A percentile compares a stretch with the other conserved stretches of the same genome.
phyloP scores from a whole-genome alignment of 92 coral and sea anemone genomes.

The Meandrina meandrites region DNA sequence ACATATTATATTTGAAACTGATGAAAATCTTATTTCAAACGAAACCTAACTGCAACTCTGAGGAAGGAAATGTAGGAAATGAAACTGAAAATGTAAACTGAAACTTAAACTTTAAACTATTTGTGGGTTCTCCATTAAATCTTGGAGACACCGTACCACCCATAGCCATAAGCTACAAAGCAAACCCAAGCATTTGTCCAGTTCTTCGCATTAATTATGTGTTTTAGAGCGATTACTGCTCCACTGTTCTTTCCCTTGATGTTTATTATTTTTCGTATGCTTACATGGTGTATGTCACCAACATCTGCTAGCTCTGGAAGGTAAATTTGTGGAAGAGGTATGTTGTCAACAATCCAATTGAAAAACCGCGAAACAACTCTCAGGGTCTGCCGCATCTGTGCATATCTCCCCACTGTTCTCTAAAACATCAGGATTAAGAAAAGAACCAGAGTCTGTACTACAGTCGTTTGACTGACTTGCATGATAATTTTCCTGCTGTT shows the following conservation, averaged over 20 bases:
- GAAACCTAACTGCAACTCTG: no score
- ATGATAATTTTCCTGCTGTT: no score
- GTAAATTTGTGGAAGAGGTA: conserved; percentile 47
- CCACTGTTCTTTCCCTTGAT: conserved; percentile 51
- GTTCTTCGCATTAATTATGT: conserved; percentile 39
- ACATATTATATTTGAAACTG: no score
- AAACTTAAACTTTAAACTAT: no score
- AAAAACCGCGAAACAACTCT: conserved; percentile 55
- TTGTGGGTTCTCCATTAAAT: no score
- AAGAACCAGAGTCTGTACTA: no score
- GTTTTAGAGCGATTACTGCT: conserved; percentile 19
- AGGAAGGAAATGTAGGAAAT: no score
- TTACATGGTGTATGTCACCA: conserved; percentile 47
- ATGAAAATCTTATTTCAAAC: no score
- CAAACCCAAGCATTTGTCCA: conserved; percentile 47
- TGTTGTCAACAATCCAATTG: conserved; percentile 38
- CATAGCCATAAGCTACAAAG: conserved; percentile 24
- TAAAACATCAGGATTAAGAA: no score
- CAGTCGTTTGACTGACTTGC: no score
- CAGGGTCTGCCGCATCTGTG: conserved; percentile 51
- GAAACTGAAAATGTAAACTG: no score
- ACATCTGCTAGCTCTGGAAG: conserved; percentile 38
- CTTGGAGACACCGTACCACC: conserved; percentile 28
- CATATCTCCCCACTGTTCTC: conserved; percentile 26
- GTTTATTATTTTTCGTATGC: conserved; percentile 24